Base-by-base conservation (phyloP, 2,888 invertebrate genomes). In the Limnephilus auricula region DNA sequence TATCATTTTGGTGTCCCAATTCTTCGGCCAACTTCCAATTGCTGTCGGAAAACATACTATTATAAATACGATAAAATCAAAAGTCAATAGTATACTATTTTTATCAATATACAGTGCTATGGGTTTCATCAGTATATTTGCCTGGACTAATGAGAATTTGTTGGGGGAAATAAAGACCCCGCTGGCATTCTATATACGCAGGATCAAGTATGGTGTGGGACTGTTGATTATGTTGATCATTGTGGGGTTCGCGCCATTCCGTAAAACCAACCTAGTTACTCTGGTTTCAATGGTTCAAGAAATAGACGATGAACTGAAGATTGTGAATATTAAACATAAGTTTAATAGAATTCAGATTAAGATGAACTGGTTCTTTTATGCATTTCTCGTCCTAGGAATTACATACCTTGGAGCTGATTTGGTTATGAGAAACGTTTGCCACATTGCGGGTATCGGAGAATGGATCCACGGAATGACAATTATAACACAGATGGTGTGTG, bases 231-330 rank as follows among this genome's bases (percentile, higher is more conserved):
- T 92, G 86, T 18, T 92, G 9, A 50, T 40, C 12, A 92, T 92
- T 91, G 92, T 92, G 10, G 92, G 90, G 18, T 30, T 40, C 10
- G 83, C 91, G 15, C 92, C 92, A 31, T 92, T 92, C 45, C 79
- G 89, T 18, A 92, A 88, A 79, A 3, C 86, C 18, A 88, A 89
- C 79, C 37, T 92, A 13, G 50, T 84, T 18, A 79, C 50, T 9
- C 37, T 92, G 3, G 34, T 92, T 25, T 89, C 87, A 9, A 40
- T 78, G 18, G 91, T 92, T n/a, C 37, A 65, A 30, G 84, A 90
- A 25, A 89, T 92, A 5, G 92, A 92, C 65, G 89, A 92, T 82
- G 92, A 92, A 50, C 25, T 92, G 37, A 88, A 88, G 34, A 65
- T 80, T 25, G 37, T 91, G 79, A 88, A 88, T 25, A 79, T 92